A percentile compares a stretch with the other conserved stretches of the same genome.
Evolutionary conservation across 2,888 invertebrate species (phyloP).

Genomic region (Scaptomyza parva): DNA sequence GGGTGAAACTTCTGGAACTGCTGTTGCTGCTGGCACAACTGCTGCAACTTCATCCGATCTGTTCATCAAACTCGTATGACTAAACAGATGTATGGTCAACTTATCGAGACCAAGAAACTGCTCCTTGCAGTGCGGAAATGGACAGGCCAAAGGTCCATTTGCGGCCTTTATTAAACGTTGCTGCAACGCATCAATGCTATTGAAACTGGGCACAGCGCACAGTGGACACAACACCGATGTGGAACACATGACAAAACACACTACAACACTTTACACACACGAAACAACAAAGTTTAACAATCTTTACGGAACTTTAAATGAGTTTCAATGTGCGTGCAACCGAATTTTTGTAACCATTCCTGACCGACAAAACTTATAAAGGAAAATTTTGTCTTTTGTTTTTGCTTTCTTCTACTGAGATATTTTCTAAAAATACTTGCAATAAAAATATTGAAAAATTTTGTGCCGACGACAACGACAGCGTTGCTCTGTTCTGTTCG

Average conservation of each 20-base stretch:
- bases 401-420: slow-evolving; percentile 39
- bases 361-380: slow-evolving; percentile 51
- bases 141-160: slow-evolving; percentile 90
- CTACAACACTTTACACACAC: slow-evolving; percentile 2
- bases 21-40: slow-evolving; percentile 14
- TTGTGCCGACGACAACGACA: slow-evolving; percentile 50
- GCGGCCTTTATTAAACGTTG: slow-evolving; percentile 90
- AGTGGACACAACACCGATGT: slow-evolving; percentile 90
- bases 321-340: slow-evolving; percentile 8
- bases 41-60: slow-evolving; percentile 16
- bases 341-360: slow-evolving; percentile 42
- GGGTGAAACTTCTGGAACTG: slow-evolving; percentile 4
- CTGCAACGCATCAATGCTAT: slow-evolving; percentile 89
- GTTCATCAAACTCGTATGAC: slow-evolving; percentile 86
- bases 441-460: slow-evolving; percentile 70
- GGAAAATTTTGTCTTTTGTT: slow-evolving; percentile 22
- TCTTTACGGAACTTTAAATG: not conserved
- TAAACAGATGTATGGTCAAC: slow-evolving; percentile 92
- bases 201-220: slow-evolving; percentile 90
- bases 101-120: slow-evolving; percentile 91
- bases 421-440: slow-evolving; percentile 75
- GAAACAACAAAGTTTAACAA: not conserved
- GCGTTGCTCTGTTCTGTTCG: slow-evolving; percentile 36
- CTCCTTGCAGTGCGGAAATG: slow-evolving; percentile 89
- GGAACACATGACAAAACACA: slow-evolving; percentile 84